phyloP scores from a whole-genome alignment of 2,797 vertebrate species.

The Glossophaga mutica region DNA sequence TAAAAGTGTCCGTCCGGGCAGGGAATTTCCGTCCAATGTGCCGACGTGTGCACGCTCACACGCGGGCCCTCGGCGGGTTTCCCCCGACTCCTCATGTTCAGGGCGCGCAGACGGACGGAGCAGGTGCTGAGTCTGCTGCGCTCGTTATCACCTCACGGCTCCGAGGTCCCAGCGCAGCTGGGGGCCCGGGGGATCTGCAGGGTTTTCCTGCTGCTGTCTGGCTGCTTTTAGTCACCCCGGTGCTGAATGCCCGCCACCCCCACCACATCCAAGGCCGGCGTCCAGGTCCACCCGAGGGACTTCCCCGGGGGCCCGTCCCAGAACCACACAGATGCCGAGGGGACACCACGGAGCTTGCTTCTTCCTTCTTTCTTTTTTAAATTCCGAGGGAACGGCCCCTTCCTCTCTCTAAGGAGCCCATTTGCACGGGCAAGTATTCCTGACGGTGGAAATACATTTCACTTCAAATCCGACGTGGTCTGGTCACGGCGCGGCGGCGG shows the following conservation, averaged over 20 bases:
- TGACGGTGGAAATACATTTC: slow-evolving; percentile 73
- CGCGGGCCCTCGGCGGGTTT: background rate
- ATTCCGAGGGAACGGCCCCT: background rate
- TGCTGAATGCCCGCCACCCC: background rate
- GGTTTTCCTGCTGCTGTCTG: background rate
- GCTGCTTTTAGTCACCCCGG: background rate
- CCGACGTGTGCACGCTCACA: too few species aligned
- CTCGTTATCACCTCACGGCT: slow-evolving; percentile 27
- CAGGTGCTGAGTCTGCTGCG: background rate
- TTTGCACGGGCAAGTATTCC: slow-evolving; percentile 68
- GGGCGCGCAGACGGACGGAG: background rate
- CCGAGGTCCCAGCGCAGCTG: background rate
- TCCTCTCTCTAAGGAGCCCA: background rate
- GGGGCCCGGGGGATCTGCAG: background rate
- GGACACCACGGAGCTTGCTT: slow-evolving; percentile 4
- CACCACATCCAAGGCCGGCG: background rate
- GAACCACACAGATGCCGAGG: background rate
- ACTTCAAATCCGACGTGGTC: slow-evolving; percentile 78
- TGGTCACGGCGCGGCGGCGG: slow-evolving; percentile 72
- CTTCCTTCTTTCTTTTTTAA: background rate
- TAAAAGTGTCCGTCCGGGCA: background rate
- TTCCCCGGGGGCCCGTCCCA: background rate
- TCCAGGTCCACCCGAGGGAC: slow-evolving; percentile 7
- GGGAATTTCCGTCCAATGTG: fast-evolving
- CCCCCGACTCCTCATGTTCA: background rate